Conservation (phyloP, 1,140 invertebrate species). For the Leptoteleia sp. region DNA sequence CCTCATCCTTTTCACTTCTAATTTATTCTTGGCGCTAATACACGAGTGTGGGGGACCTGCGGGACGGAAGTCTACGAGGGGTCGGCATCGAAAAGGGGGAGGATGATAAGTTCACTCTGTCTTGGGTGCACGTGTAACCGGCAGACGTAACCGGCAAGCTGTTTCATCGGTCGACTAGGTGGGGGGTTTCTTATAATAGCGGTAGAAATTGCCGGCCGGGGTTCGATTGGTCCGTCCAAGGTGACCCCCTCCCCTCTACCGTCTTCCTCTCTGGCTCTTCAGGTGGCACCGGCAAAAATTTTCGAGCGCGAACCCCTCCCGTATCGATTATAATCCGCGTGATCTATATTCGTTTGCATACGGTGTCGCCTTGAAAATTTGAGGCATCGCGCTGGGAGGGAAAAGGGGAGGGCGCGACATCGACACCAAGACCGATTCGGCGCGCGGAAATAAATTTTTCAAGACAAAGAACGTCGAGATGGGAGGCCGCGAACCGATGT, state of each 20-base stretch:
- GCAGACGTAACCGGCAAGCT: slow-evolving; percentile 66
- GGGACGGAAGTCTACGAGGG: slow-evolving; percentile 52
- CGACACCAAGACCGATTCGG: too few species aligned
- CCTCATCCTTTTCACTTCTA: slow-evolving; percentile 67
- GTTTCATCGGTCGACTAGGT: slow-evolving; percentile 36
- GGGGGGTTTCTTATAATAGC: slow-evolving; percentile 67
- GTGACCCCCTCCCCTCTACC: slow-evolving; percentile 36
- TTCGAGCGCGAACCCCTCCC: slow-evolving; percentile 40
- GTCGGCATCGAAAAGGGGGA: slow-evolving; percentile 51
- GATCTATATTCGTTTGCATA: slow-evolving; percentile 45
- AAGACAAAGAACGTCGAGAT: slow-evolving; percentile 9
- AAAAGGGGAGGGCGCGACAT: too few species aligned
- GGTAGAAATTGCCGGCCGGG: slow-evolving; percentile 60
- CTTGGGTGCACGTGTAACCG: slow-evolving; percentile 72
- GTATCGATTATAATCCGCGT: slow-evolving; percentile 51
- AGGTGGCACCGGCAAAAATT: slow-evolving; percentile 52
- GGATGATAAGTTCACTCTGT: slow-evolving; percentile 66
- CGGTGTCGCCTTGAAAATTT: slow-evolving; percentile 23
- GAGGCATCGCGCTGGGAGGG: too few species aligned
- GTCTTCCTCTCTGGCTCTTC: slow-evolving; percentile 2
- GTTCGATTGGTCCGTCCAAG: slow-evolving; percentile 57
- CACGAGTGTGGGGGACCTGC: slow-evolving; percentile 46
- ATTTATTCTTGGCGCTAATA: slow-evolving; percentile 77
- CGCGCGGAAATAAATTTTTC: slow-evolving; percentile 20
- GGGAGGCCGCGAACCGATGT: too few species aligned